Evolutionary conservation across 2,888 invertebrate genomes (phyloP), one percentile per base, ranked within the genome.

Genomic region (Anaspis maculata): DNA sequence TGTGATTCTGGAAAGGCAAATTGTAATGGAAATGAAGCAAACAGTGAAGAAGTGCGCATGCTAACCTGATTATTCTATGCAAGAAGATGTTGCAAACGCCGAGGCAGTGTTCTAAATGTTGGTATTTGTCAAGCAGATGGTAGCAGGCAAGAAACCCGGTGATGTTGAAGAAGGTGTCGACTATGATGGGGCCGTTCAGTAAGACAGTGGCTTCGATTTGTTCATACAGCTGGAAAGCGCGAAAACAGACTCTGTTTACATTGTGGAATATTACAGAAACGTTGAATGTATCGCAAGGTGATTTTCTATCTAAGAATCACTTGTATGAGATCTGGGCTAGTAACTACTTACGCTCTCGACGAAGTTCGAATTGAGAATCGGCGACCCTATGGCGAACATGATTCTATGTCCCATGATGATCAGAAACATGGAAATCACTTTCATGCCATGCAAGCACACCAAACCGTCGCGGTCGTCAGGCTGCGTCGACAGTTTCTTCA

Each of bases 1-100:
- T 5, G 83, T 81, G 41, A 84, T 70, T 47, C 81, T 80, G 57
- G n/a, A n/a, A n/a, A n/a, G n/a, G n/a, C n/a, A n/a, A n/a, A n/a
- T n/a, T n/a, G n/a, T n/a, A n/a, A n/a, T n/a, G n/a, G n/a, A n/a
- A n/a, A n/a, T n/a, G n/a, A n/a, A n/a, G n/a, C n/a, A n/a, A n/a
- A n/a, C n/a, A n/a, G n/a, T n/a, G n/a, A n/a, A n/a, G n/a, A n/a
- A n/a, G n/a, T n/a, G n/a, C n/a, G n/a, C n/a, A n/a, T n/a, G n/a
- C n/a, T n/a, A n/a, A n/a, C n/a, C n/a, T n/a, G n/a, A n/a, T n/a
- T n/a, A n/a, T n/a, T n/a, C n/a, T n/a, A n/a, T n/a, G n/a, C n/a
- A n/a, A n/a, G n/a, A n/a, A n/a, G n/a, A n/a, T n/a, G n/a, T n/a
- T n/a, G n/a, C n/a, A n/a, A n/a, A n/a, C n/a, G n/a, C n/a, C n/a